A percentile compares a stretch with the other conserved stretches of the same genome.
Evolutionary conservation across 2,888 invertebrate genomes (phyloP).

Genomic region (Agrilus cyanescens): DNA sequence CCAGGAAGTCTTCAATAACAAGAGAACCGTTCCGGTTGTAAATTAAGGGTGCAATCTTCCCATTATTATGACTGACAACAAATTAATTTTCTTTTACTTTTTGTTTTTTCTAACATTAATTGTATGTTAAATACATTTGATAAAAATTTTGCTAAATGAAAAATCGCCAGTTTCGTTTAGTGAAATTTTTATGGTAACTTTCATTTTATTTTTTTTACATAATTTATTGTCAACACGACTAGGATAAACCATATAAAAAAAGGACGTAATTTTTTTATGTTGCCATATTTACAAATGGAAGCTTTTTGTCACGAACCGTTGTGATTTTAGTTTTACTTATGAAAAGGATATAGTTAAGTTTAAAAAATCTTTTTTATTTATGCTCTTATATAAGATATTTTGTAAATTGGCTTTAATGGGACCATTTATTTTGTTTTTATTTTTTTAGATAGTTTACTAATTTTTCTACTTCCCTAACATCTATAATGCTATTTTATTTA

Average conservation of each 20-base stretch:
- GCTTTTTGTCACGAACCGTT: constrained; percentile 3
- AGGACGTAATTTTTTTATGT: constrained; percentile 18
- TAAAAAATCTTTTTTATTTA: constrained; percentile 13
- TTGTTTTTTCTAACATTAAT: constrained; percentile 31
- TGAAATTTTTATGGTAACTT: constrained; percentile 13
- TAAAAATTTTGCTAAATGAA: constrained; percentile 10
- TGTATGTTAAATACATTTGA: constrained; percentile 7
- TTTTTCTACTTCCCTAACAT: constrained; percentile 4
- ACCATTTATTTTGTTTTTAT: constrained; percentile 29
- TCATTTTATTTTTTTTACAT: constrained; percentile 4
- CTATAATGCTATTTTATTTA: constrained; percentile 5
- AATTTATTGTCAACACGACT: constrained; percentile 4
- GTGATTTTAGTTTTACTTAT: constrained; percentile 15
- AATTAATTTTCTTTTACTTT: constrained; percentile 17
- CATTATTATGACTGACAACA: constrained; percentile 27
- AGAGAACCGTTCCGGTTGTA: constrained; percentile 68
- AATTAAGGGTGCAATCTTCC: constrained; percentile 21
- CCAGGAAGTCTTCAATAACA: constrained; percentile 32
- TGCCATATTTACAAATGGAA: constrained; percentile 18
- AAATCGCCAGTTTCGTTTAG: constrained; percentile 26
- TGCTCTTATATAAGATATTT: constrained; percentile 19
- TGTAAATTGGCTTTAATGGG: constrained; percentile 27
- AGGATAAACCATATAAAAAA: neutral
- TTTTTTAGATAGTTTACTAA: constrained; percentile 26
- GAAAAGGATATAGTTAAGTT: constrained; percentile 17